Base-by-base conservation (phyloP, 2,888 invertebrate genomes). In the Lepidocyrtoides sp. region DNA sequence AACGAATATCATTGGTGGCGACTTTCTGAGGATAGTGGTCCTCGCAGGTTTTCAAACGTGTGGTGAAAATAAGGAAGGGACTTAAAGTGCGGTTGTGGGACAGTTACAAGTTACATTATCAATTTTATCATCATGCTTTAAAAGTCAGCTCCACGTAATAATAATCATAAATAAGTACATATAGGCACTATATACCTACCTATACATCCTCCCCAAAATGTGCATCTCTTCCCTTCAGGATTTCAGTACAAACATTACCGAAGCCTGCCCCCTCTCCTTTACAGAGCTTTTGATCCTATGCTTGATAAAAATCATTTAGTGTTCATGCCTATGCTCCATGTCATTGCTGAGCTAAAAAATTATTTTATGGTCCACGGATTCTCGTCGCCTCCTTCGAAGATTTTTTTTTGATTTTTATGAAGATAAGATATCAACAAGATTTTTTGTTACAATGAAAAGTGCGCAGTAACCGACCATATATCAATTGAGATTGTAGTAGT, bases 301-400 rank as follows among this genome's bases (percentile, higher is more conserved):
- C 51, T 48, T 66, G 90, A 90, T 90, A 90, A 90, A 90, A 90
- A 90, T 90, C 90, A 63, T 90, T 90, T 90, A 90, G 85, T 90
- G 90, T 79, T 90, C 90, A 90, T 90, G 85, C 90, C 90, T 79
- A 90, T 90, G 90, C 90, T 90, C 36, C 77, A 51, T 90, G 90
- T 90, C 90, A 90, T 57, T 84, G 57, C 66, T 17, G 77, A 84
- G 84, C 79, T 90, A 90, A 90, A 90, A 36, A 90, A 85, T 54
- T 90, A 90, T 90, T 90, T 90, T 90, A 90, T 85, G 85, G 90
- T 90, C 69, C 90, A 90, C 79, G 85, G 90, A 90, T 69, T 79
- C 84, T 57, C 75, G 90, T 90, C 90, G 90, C 90, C 90, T 63
- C 90, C 84, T 90, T 85, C 79, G 85, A 79, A 79, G 85, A 77